Base-by-base conservation (phyloP, 2,797 vertebrate genomes). In the Channa striata region DNA sequence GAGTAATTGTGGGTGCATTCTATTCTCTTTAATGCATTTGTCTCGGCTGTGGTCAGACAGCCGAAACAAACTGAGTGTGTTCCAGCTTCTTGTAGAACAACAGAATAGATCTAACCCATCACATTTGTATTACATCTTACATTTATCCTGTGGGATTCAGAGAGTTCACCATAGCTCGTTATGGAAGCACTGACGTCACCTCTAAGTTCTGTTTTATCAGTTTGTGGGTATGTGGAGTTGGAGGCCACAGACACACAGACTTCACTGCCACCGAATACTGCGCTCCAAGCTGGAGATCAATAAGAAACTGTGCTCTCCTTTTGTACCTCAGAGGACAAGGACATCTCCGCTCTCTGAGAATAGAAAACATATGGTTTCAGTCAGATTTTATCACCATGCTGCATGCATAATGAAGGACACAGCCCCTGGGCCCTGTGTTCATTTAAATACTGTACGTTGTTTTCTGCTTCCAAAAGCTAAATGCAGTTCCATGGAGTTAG, bases 251-350 rank as follows among this genome's bases (percentile, higher is more conserved):
- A 39, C 36, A 68, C 11, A 25, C 30, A 40, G 19, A 71, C 17
- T 19, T 71, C 57, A 68, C n/a, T 36, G 53, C 33, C 33, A 10
- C 53, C 59, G 48, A 77, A 57, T 36, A 23, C 50, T 83, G 58
- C 82, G 57, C 21, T 56, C 36, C 54, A 21, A 53, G 21, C 36
- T 67, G 33, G 19, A 74, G 36, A 77, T 80, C 52, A 48, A 82
- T 64, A 67, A 62, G 11, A 53, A 70, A 39, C 43, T 47, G 25
- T 8, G 11, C 11, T 66, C 21, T 19, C 6, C 10, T 30, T 53
- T 17, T 25, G 36, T 36, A 36, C 53, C 37, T 56, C 49, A 46
- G 46, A 42, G 30, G 16, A 11, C 23, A 44, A 59, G 13, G 11
- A 37, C 11, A 52, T 30, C 11, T n/a, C 17, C 8, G 9, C 42